phyloP scores from a whole-genome alignment of 2,888 invertebrate genomes.

The Magallana nippona region DNA sequence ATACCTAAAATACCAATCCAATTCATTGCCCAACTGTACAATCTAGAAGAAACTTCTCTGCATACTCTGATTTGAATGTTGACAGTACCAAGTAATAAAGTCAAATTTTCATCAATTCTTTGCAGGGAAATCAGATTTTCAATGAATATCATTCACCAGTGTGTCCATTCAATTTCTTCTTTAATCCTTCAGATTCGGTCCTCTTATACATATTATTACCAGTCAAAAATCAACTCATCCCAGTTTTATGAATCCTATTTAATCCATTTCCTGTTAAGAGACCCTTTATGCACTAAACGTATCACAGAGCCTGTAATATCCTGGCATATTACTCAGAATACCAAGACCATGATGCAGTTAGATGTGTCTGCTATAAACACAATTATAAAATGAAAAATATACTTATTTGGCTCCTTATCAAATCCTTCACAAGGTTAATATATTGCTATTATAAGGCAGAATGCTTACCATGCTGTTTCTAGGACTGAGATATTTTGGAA shows the following conservation, averaged over 20 bases:
- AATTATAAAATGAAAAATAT: no score
- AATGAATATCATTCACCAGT: constrained; percentile 27
- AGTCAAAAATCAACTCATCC: constrained; percentile 30
- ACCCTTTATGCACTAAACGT: not conserved
- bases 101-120: constrained; percentile 31
- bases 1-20: not conserved
- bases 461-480: no score
- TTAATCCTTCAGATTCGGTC: constrained; percentile 40
- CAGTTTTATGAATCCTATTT: constrained; percentile 30
- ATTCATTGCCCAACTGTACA: not conserved
- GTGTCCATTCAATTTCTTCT: constrained; percentile 41
- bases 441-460: no score
- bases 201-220: constrained; percentile 9
- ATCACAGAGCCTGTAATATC: not conserved
- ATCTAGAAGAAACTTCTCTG: constrained; percentile 2
- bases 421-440: no score
- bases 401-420: no score
- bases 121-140: constrained; percentile 24
- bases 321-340: no score
- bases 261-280: constrained; percentile 28
- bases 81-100: constrained; percentile 21
- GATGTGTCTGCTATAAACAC: no score
- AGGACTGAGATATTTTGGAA: no score
- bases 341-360: no score
- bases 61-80: constrained; percentile 29